Evolutionary conservation across 2,113 vertebrate species (phyloP).

Genomic region (Natator depressus): DNA sequence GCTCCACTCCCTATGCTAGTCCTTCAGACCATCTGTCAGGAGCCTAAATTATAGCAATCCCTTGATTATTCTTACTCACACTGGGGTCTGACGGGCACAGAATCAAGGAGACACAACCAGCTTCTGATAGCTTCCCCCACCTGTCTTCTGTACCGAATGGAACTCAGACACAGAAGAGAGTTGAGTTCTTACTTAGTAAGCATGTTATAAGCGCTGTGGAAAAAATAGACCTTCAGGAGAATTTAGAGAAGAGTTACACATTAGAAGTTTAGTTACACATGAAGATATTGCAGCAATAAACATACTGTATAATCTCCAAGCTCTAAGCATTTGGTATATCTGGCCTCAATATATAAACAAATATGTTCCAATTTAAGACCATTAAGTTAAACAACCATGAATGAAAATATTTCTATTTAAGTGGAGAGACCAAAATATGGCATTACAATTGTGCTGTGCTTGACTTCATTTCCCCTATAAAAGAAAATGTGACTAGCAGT

Average conservation of each 20-base stretch:
- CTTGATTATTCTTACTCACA: background rate
- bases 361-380: background rate
- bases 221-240: background rate
- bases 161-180: background rate
- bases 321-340: background rate
- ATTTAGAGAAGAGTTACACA: background rate
- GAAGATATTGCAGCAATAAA: constrained; percentile 13
- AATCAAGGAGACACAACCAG: background rate
- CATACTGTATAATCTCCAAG: background rate
- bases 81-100: background rate
- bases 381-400: constrained; percentile 10
- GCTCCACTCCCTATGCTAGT: background rate
- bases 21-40: background rate
- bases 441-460: background rate
- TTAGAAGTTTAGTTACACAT: background rate
- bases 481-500: background rate
- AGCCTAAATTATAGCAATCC: background rate
- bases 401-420: constrained; percentile 43
- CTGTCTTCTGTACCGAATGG: background rate
- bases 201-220: background rate
- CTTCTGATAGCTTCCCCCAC: accelerated
- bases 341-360: constrained; percentile 31
- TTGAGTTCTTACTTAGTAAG: background rate
- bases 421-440: background rate
- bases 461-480: background rate